Evolutionary conservation across 2,888 invertebrate genomes (phyloP).

Genomic region (Drosophila stalkeri): DNA sequence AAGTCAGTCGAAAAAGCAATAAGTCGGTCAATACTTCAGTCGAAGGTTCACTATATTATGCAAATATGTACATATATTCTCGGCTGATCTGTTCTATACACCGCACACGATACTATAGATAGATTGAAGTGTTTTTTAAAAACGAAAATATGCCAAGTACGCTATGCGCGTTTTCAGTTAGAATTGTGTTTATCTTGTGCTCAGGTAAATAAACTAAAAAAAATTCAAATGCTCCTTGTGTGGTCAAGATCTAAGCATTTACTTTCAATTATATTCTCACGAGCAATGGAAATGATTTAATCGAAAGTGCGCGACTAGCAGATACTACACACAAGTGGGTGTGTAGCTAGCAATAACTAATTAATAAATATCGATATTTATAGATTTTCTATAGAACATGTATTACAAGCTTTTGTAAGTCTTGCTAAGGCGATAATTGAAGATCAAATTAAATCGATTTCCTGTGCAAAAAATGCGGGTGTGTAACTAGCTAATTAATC

Average conservation of each 20-base stretch:
- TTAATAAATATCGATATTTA: not conserved
- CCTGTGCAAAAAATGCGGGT: too few relatives aligned
- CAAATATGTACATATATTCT: constrained; percentile 47
- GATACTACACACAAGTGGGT: not conserved
- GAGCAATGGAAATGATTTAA: not conserved
- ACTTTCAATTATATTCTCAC: constrained; percentile 55
- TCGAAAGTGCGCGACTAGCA: constrained; percentile 4
- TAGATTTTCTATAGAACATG: not conserved
- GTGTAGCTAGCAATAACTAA: not conserved
- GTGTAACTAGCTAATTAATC: too few relatives aligned
- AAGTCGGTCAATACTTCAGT: constrained; percentile 44
- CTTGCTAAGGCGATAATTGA: too few relatives aligned
- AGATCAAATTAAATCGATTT: too few relatives aligned
- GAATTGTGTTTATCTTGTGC: constrained; percentile 59
- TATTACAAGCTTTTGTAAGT: not conserved
- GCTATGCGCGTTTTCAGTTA: constrained; percentile 25
- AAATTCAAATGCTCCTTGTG: constrained; percentile 58
- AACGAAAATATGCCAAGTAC: constrained; percentile 17
- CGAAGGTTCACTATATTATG: constrained; percentile 48
- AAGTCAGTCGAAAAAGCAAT: constrained; percentile 20
- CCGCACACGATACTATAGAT: constrained; percentile 24
- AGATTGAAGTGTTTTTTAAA: constrained; percentile 47
- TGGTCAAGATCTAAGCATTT: constrained; percentile 35
- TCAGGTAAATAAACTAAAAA: constrained; percentile 57
- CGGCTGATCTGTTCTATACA: constrained; percentile 24